These are phyloP conservation scores for Acronicta alni DNA, from an alignment of 2,888 invertebrate species.

Conservation along the genomic window DNA sequence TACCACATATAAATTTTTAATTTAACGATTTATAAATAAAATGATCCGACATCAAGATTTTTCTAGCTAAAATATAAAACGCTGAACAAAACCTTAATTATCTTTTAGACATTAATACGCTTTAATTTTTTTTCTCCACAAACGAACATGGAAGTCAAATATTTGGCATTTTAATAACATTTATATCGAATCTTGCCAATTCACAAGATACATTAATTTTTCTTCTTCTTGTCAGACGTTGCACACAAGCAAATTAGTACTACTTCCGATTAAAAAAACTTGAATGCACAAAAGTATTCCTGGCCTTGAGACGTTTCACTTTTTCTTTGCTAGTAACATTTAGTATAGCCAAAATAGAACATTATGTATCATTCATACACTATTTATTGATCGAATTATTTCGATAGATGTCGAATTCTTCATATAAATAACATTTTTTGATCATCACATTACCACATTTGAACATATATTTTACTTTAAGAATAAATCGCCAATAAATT, in stretches of 20 bases:
- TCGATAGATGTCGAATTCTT: neutral
- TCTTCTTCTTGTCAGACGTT: too few relatives aligned
- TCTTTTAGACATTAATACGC: slow-evolving; percentile 37
- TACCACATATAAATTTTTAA: neutral
- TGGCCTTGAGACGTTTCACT: too few relatives aligned
- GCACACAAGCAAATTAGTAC: too few relatives aligned
- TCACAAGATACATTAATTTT: slow-evolving; percentile 12
- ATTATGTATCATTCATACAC: too few relatives aligned
- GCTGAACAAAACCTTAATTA: neutral
- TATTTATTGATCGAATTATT: too few relatives aligned
- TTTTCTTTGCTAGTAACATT: too few relatives aligned
- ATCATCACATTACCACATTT: too few relatives aligned
- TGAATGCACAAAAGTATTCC: slow-evolving; percentile 8
- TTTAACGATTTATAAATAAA: slow-evolving; percentile 10
- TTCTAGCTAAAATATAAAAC: slow-evolving; percentile 25
- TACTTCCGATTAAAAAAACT: too few relatives aligned
- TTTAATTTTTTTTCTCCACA: slow-evolving; percentile 24
- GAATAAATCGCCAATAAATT: too few relatives aligned
- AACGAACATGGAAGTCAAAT: slow-evolving; percentile 50
- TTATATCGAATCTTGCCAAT: slow-evolving; percentile 42
- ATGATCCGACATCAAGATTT: slow-evolving; percentile 8
- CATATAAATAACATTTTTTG: too few relatives aligned
- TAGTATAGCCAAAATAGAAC: too few relatives aligned
- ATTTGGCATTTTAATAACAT: slow-evolving; percentile 53
- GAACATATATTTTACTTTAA: too few relatives aligned